phyloP scores from a whole-genome alignment of 2,797 vertebrate genomes.

The Dermochelys coriacea region DNA sequence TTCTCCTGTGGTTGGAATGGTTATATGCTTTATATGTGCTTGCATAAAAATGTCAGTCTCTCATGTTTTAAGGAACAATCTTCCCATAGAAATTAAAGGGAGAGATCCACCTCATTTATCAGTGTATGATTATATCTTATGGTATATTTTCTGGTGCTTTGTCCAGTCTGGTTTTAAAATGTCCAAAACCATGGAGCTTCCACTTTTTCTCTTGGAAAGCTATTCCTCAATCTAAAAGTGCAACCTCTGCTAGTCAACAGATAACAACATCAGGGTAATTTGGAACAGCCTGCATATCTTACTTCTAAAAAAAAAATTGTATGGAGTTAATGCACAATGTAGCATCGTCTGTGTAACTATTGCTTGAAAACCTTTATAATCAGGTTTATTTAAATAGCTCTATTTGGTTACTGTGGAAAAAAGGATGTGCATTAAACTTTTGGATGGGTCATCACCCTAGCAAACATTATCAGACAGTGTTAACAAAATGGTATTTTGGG shows the following conservation, averaged over 20 bases:
- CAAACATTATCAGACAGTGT: not conserved
- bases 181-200: not conserved
- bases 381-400: not conserved
- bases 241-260: not conserved
- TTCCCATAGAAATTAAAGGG: rapidly evolving
- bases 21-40: not conserved
- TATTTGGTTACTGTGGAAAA: not conserved
- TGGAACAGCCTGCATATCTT: not conserved
- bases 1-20: not conserved
- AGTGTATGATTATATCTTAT: not conserved
- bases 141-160: not conserved
- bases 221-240: not conserved
- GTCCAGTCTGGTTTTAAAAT: rapidly evolving
- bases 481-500: not conserved
- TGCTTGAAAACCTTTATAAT: not conserved
- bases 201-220: not conserved
- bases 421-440: not conserved
- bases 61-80: rapidly evolving
- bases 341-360: not conserved
- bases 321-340: not conserved
- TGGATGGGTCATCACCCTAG: not conserved
- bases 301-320: not conserved
- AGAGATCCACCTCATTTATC: not conserved
- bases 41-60: not conserved
- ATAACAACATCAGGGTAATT: not conserved